A percentile compares a stretch with the other conserved stretches of the same genome.
Evolutionary conservation across 2,113 vertebrate species (phyloP).

Genomic region (Glareola pratincola): DNA sequence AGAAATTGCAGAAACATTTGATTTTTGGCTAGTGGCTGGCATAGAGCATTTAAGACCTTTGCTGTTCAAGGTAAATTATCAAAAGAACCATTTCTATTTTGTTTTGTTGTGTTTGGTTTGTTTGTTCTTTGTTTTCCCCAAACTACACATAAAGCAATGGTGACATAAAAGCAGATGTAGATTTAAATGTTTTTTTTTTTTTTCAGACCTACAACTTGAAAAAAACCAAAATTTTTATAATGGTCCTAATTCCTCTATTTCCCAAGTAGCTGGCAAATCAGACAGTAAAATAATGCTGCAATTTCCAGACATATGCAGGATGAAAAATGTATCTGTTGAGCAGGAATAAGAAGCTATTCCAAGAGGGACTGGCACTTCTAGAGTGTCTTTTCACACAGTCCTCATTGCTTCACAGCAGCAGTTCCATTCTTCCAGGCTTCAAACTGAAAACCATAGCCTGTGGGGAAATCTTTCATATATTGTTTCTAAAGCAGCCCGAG

Average conservation of each 20-base stretch:
- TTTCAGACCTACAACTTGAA: background rate
- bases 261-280: background rate
- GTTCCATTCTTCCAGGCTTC: background rate
- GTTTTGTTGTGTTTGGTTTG: background rate
- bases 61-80: background rate
- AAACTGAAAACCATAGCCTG: background rate
- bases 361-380: background rate
- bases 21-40: background rate
- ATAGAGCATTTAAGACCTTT: background rate
- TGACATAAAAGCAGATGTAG: background rate
- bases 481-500: constrained; percentile 21
- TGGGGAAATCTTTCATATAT: constrained; percentile 34
- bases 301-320: background rate
- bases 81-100: background rate
- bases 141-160: background rate
- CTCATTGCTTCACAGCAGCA: background rate
- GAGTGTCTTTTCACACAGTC: background rate
- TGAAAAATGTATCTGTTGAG: background rate
- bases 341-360: constrained; percentile 4
- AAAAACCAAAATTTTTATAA: background rate
- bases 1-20: background rate
- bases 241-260: background rate
- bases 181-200: no score
- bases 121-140: background rate
- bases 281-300: background rate